Base-by-base conservation (phyloP, 2,113 vertebrate species). In the Syngnathus floridae region DNA sequence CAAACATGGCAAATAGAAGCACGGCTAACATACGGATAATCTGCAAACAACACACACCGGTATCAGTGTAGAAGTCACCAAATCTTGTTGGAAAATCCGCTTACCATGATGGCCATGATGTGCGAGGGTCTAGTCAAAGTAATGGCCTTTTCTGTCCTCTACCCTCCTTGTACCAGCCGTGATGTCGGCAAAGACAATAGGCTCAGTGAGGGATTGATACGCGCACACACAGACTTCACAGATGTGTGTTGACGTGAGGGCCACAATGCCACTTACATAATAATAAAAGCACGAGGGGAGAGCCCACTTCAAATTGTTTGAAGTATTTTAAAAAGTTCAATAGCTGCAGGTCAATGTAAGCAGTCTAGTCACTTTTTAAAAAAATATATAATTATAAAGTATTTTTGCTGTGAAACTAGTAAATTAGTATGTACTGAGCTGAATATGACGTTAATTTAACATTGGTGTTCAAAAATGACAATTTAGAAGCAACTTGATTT, bases 111-210 rank as follows among this genome's bases (percentile, higher is more conserved):
- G 26, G 26, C 26, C 22, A 58, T 60, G 73, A 64, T 37, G 61
- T 41, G 54, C 49, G 65, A 51, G 58, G n/a, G 31, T 51, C 60
- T 38, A 7, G 62, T 72, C 54, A 51, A 67, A 46, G 66, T 69
- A 46, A 66, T 54, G 67, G 52, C 61, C 54, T 31, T 10, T 64
- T n/a, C 59, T 38, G 73, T 76, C 74, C 86, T 83, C 82, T 84
- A 79, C 84, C 86, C 87, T 85, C 82, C 84, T 82, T 17, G 84
- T 74, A 90, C 88, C 19, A 61, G 22, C 55, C 66, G 51, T 80
- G 81, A 88, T 67, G 75, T 86, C 84, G 87, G 67, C 75, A 65
- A 48, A 69, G 66, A 89, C 87, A 89, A 89, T 77, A 63, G 79
- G 46, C 66, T 70, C 7, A 60, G 77, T 90, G 84, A 31, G 19